Evolutionary conservation across 2,797 vertebrate species (phyloP), one percentile per base, ranked within the genome.

Genomic region (Pseudomugil gertrudae): DNA sequence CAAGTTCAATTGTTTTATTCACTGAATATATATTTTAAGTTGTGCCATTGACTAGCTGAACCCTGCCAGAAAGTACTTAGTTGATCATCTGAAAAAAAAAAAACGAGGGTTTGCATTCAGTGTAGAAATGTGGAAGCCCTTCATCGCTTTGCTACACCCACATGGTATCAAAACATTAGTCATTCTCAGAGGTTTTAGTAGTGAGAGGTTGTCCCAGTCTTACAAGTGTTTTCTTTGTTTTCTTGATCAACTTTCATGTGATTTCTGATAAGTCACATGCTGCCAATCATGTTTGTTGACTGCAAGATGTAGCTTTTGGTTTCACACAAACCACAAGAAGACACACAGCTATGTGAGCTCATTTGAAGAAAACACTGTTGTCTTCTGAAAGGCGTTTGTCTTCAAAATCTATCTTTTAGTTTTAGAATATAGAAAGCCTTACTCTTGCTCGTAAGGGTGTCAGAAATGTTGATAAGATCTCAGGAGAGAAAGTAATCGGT

Each of bases 141-240:
- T 24, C 19, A 32, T 74, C 63, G 19, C 71, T 58, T 43, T 47
- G 35, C 76, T 54, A 36, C 66, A 1, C 84, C 88, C 63, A 86
- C 87, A 58, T 8, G 1, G 72, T 66, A 64, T 73, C 61, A 75
- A 74, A 87, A 68, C 65, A 76, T 87, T 71, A 86, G 81, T 89
- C 88, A 90, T 32, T 74, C 35, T 72, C 66, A 69, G 58, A 78
- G 73, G 66, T 76, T 72, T 40, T 58, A 10, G 53, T 61, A 57
- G 11, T 55, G 48, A 73, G 60, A 80, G 76, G 79, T 71, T 68
- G 32, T 64, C 66, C 68, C 54, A 26, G 67, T 73, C 8, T 66
- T 43, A 66, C 35, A 65, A 51, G 48, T 36, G 38, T 66, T 67
- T 77, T 53, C n/a, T 68, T 50, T 69, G 38, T 15, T 40, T 40